These are phyloP conservation scores for Nanger granti DNA, from an alignment of 2,113 vertebrate genomes.

Conservation along the genomic window DNA sequence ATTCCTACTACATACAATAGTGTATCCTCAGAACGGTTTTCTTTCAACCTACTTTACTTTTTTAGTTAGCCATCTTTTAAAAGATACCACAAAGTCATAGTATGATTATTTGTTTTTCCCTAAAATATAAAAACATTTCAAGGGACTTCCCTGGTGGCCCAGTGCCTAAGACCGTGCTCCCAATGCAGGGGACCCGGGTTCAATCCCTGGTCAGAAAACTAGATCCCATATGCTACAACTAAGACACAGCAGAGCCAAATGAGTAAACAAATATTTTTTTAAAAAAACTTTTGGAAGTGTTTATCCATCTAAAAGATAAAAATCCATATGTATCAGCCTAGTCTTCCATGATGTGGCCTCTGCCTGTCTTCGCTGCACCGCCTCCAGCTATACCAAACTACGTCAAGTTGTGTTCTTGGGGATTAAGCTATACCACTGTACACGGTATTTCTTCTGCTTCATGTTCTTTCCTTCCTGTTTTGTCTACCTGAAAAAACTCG, in stretches of 20 bases:
- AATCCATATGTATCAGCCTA: not conserved
- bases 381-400: not conserved
- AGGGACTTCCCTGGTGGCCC: not conserved
- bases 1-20: not conserved
- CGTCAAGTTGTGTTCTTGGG: not conserved
- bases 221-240: not conserved
- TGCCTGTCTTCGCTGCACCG: not conserved
- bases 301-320: not conserved
- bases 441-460: not conserved
- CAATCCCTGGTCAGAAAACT: not conserved
- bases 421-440: not conserved
- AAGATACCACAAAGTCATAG: not conserved
- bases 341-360: not conserved
- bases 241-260: not conserved
- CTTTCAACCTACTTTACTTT: not conserved
- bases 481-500: not conserved
- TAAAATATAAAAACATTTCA: constrained; percentile 30
- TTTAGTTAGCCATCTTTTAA: constrained; percentile 16
- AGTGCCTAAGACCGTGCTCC: not conserved
- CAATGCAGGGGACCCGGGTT: not conserved
- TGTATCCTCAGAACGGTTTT: not conserved
- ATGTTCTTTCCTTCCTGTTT: not conserved
- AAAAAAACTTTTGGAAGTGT: not conserved
- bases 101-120: constrained; percentile 3
- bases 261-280: not conserved